phyloP scores from a whole-genome alignment of 2,113 vertebrate species.

The Lathamus discolor region DNA sequence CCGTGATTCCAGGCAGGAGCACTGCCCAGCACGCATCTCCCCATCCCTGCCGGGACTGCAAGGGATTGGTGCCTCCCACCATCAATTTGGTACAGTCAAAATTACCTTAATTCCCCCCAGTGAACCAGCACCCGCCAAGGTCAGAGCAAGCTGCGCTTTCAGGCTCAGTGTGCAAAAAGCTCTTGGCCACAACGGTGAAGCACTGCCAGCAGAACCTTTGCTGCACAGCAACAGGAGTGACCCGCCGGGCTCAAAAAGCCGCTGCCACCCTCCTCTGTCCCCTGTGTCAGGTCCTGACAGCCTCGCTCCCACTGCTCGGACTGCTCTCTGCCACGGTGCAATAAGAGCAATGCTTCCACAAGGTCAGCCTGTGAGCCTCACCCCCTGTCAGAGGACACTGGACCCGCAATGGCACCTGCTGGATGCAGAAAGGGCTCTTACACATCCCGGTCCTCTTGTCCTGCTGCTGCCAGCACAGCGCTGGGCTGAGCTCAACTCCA shows the following conservation, averaged over 20 bases:
- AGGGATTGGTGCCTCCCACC: not conserved
- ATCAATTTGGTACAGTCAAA: not conserved
- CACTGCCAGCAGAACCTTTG: not conserved
- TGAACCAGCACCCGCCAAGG: not conserved
- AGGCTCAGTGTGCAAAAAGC: not conserved
- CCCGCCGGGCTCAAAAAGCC: not conserved
- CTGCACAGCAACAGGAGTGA: not conserved
- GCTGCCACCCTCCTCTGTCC: not conserved
- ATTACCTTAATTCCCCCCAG: not conserved
- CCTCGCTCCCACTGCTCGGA: not conserved
- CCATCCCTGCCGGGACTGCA: not conserved
- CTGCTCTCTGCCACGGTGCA: fast-evolving
- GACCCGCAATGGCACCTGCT: not conserved
- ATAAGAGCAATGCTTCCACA: not conserved
- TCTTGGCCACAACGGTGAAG: not conserved
- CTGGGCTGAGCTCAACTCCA: not conserved
- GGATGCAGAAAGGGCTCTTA: not conserved
- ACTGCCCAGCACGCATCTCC: fast-evolving
- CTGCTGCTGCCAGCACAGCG: not conserved
- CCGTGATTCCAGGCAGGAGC: fast-evolving
- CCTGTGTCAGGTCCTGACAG: not conserved
- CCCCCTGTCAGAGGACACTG: not conserved
- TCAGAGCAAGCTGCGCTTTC: not conserved
- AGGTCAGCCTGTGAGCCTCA: not conserved
- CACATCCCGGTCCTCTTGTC: not conserved